Base-by-base conservation (phyloP, 2,113 vertebrate species). In the Bos javanicus region DNA sequence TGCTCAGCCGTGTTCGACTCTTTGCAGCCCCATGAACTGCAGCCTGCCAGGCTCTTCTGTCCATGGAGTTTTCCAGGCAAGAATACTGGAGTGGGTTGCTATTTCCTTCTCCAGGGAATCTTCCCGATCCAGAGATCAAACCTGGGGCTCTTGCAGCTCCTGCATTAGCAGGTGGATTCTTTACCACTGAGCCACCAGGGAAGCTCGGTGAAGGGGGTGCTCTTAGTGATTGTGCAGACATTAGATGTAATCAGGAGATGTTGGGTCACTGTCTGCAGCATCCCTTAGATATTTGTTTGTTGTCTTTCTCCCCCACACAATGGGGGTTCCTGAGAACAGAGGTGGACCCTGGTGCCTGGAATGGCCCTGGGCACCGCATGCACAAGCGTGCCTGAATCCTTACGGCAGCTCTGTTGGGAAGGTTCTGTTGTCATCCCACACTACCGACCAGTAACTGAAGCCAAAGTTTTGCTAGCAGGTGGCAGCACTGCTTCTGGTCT, bases 181-280 rank as follows among this genome's bases (percentile, higher is more conserved):
- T 76, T 43, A 7, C 71, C 71, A 76, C 67, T 11, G 36, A 39
- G 36, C 36, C 67, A 25, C 36, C 67, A 6, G 10, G 67, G 67
- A 39, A 39, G 21, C 10, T 6, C 67, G 5, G 0, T 6, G n/a
- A 39, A 74, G n/a, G 36, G 10, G n/a, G 3, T 17, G 39, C 25
- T 28, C 0, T 7, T 2, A 2, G 19, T 4, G 3, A 60, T 1
- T 10, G 16, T 48, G 30, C 28, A 3, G 39, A n/a, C 21, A 16
- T 48, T 4, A 17, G 25, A 33, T 10, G 2, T 6, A n/a, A 54
- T 3, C 7, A 8, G 67, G 15, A 23, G 48, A 43, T 7, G 7
- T 0, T 1, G 2, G 30, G 74, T 6, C 19, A 7, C 39, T 7
- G 21, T 30, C 25, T 39, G 33, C 3, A 5, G 30, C 12, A 4